Evolutionary conservation across 1,140 invertebrate species (phyloP).

Genomic region (Drosophila quadrilineata): DNA sequence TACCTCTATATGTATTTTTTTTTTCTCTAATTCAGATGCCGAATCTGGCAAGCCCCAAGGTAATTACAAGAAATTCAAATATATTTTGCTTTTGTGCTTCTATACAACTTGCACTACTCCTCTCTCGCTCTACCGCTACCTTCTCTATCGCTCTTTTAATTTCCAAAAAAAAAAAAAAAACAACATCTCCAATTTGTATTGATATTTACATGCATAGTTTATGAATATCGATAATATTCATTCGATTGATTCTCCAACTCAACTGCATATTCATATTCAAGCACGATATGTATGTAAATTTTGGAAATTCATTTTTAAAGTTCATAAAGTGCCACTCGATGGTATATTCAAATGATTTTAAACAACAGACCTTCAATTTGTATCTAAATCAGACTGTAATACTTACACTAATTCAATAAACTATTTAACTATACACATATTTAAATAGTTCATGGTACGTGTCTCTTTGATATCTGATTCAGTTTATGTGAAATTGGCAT

Average conservation of each 20-base stretch:
- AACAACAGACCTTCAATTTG: too few species aligned
- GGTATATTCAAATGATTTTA: too few species aligned
- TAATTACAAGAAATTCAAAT: slow-evolving; percentile 53
- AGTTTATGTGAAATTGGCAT: neutral
- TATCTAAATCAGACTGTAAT: too few species aligned
- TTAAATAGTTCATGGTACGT: neutral
- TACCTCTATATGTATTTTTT: slow-evolving; percentile 20
- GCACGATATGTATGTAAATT: too few species aligned
- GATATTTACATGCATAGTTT: too few species aligned
- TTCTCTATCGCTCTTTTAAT: neutral
- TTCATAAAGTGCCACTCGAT: too few species aligned
- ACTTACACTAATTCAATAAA: neutral
- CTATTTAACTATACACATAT: neutral
- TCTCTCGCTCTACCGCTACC: neutral
- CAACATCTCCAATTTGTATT: too few species aligned
- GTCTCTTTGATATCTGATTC: neutral
- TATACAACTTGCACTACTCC: neutral
- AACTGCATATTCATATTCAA: too few species aligned
- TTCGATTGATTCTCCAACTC: too few species aligned
- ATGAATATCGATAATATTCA: too few species aligned
- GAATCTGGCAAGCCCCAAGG: slow-evolving; percentile 64
- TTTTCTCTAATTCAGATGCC: slow-evolving; percentile 44
- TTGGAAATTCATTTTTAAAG: too few species aligned
- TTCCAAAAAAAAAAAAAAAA: too few species aligned
- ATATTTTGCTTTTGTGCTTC: slow-evolving; percentile 12